Percentiles rank a stretch among this genome's conserved stretches.
Evolutionary conservation across 2,113 vertebrate genomes (phyloP).

Genomic region (Nannospalax galili): DNA sequence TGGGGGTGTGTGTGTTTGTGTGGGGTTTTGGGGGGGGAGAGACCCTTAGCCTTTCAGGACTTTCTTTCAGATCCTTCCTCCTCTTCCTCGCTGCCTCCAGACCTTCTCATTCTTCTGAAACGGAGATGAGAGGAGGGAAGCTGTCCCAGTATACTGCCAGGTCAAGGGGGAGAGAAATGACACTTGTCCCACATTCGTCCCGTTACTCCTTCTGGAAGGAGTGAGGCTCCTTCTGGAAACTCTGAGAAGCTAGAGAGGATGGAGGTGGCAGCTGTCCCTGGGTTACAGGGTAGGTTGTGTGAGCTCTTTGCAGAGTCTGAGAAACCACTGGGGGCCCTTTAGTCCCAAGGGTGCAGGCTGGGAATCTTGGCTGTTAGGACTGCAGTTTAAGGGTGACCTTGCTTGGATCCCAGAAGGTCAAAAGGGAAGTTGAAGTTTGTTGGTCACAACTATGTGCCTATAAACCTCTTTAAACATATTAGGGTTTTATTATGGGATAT

Average conservation of each 20-base stretch:
- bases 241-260: neutral
- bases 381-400: neutral
- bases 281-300: neutral
- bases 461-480: neutral
- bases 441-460: neutral
- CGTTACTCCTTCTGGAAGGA: neutral
- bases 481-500: neutral
- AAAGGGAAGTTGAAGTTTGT: neutral
- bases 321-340: neutral
- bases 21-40: no score
- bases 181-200: accelerated
- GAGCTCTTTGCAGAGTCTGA: neutral
- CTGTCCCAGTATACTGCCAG: neutral
- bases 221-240: neutral
- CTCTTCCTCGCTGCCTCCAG: neutral
- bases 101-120: neutral
- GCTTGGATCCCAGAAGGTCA: neutral
- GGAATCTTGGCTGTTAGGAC: neutral
- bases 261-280: no score
- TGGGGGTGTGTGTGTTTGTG: no score
- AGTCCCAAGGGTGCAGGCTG: neutral
- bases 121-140: no score
- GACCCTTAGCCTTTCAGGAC: neutral
- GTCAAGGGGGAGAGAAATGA: neutral
- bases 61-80: neutral